phyloP scores from a whole-genome alignment of 2,797 vertebrate species.

The Graptemys geographica region DNA sequence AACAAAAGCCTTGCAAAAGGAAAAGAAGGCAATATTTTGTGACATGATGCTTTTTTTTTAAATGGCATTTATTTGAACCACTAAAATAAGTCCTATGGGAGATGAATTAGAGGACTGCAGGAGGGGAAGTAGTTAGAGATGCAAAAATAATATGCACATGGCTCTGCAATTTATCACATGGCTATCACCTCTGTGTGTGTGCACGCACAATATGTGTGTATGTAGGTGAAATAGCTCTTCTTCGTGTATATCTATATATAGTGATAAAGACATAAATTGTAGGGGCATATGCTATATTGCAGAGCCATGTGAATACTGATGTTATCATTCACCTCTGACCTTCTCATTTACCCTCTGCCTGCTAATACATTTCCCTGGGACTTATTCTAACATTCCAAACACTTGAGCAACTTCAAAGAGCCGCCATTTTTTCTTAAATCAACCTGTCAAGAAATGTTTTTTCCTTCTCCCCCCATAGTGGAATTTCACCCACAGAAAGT shows the following conservation, averaged over 20 bases:
- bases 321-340: constrained; percentile 25
- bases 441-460: background rate
- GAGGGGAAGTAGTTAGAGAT: background rate
- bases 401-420: constrained; percentile 5
- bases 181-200: background rate
- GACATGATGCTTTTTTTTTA: background rate
- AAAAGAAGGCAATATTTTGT: constrained; percentile 37
- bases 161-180: background rate
- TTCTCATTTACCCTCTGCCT: constrained; percentile 42
- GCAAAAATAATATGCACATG: background rate
- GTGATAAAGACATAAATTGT: no score
- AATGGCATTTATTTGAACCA: background rate
- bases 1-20: constrained; percentile 42
- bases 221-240: background rate
- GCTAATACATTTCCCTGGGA: constrained; percentile 41
- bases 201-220: rapidly evolving
- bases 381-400: constrained; percentile 10
- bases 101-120: background rate
- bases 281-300: background rate
- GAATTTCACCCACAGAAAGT: background rate
- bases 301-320: background rate
- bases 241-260: no score
- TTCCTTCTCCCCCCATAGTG: background rate
- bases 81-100: background rate
- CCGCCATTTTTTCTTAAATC: constrained; percentile 12